These are phyloP conservation scores for Drosophila demipolita DNA, from an alignment of 2,888 invertebrate species.

Conservation along the genomic window DNA sequence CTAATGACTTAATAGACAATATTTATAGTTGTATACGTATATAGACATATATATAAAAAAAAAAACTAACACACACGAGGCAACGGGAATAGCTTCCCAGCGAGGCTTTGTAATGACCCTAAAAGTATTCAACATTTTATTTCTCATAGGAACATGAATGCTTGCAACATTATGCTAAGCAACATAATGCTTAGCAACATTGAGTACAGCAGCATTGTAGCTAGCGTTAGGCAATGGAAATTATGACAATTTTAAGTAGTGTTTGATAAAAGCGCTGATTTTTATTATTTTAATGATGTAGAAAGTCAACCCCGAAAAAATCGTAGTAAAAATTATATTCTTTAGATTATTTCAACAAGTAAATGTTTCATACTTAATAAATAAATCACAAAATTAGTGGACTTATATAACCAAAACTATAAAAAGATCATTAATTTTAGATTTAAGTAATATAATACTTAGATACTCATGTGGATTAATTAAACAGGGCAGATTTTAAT, in stretches of 20 bases:
- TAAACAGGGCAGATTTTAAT: constrained; percentile 12
- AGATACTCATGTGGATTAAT: constrained; percentile 12
- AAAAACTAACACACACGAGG: neutral
- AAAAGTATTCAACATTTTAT: constrained; percentile 46
- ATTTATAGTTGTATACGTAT: neutral
- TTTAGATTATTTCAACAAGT: neutral
- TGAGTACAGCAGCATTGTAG: constrained; percentile 23
- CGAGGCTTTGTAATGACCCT: constrained; percentile 4
- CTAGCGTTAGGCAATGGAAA: neutral
- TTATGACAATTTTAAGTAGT: neutral
- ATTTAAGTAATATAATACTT: constrained; percentile 15
- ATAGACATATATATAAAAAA: neutral
- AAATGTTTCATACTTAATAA: neutral
- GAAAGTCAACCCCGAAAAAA: neutral
- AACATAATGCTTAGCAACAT: constrained; percentile 24
- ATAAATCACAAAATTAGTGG: constrained; percentile 9
- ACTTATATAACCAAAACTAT: constrained; percentile 3
- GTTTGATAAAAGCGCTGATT: neutral
- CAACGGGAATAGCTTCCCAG: neutral
- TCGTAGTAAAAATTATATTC: neutral
- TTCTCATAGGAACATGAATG: neutral
- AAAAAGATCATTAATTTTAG: constrained; percentile 12
- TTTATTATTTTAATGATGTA: constrained; percentile 1
- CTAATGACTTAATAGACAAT: constrained; percentile 37
- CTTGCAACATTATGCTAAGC: constrained; percentile 33